Evolutionary conservation across 2,113 vertebrate genomes (phyloP).

Genomic region (Cinclus mexicanus): DNA sequence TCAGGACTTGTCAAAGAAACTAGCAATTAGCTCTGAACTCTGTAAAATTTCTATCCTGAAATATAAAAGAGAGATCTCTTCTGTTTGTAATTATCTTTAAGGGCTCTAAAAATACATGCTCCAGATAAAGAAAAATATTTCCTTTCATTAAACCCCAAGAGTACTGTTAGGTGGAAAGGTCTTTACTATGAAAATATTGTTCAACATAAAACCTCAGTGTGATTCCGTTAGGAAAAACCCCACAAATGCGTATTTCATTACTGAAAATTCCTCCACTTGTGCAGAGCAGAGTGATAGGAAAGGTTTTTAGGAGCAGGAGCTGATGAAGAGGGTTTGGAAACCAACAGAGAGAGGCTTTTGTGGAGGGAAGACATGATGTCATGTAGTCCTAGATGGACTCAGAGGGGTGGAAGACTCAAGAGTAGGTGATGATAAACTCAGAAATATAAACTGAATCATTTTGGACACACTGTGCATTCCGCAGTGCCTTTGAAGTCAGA

Average conservation of each 20-base stretch:
- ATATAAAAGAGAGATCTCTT: neutral
- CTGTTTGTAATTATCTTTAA: neutral
- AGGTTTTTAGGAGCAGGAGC: neutral
- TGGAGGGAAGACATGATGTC: neutral
- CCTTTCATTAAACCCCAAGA: neutral
- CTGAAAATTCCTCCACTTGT: neutral
- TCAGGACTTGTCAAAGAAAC: neutral
- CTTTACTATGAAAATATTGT: neutral
- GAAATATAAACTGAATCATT: neutral
- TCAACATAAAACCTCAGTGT: neutral
- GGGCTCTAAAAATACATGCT: neutral
- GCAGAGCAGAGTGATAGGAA: neutral
- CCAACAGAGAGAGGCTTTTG: neutral
- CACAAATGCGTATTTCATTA: neutral
- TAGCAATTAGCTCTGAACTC: conserved; percentile 6
- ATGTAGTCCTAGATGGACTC: neutral
- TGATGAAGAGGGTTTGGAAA: neutral
- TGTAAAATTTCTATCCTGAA: neutral
- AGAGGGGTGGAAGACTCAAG: neutral
- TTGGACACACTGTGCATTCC: neutral
- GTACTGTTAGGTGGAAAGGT: neutral
- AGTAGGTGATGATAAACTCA: neutral
- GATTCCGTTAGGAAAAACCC: neutral
- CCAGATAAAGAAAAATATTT: neutral
- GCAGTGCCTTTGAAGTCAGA: neutral